Percentiles rank a stretch among this genome's conserved stretches.
Evolutionary conservation across 2,888 invertebrate genomes (phyloP).

Genomic region (Lasioglossum zephyrum): DNA sequence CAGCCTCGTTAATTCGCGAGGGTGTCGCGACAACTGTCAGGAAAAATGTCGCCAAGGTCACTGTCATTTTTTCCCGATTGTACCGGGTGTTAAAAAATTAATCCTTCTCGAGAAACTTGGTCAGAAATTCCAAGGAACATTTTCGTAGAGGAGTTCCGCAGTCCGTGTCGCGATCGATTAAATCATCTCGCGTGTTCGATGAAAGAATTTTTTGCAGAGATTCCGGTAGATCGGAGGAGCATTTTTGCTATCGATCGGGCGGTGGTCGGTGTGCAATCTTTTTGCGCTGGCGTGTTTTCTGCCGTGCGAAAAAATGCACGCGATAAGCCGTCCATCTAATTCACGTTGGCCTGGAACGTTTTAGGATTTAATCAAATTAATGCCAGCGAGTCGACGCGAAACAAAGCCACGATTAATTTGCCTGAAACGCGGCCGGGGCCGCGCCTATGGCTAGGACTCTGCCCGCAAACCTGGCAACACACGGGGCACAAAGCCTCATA

Average conservation of each 20-base stretch:
- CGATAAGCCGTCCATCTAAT: constrained; percentile 43
- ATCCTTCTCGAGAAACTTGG: no score
- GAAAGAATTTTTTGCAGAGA: no score
- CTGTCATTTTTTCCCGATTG: not conserved
- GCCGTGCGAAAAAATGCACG: constrained; percentile 1
- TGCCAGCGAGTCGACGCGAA: constrained; percentile 11
- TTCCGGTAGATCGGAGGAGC: not conserved
- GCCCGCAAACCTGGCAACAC: constrained; percentile 39
- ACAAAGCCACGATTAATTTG: constrained; percentile 40
- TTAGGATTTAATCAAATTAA: constrained; percentile 50
- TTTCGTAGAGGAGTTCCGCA: not conserved
- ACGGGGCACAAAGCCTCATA: constrained; percentile 41
- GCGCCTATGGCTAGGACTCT: constrained; percentile 35
- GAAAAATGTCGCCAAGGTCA: not conserved
- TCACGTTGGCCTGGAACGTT: constrained; percentile 25
- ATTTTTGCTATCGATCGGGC: not conserved
- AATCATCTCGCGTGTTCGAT: not conserved
- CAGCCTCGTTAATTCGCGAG: not conserved
- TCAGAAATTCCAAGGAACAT: not conserved
- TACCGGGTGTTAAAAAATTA: not conserved
- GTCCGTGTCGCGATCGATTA: not conserved
- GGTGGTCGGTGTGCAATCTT: not conserved
- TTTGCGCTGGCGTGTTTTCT: not conserved
- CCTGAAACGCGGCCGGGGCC: constrained; percentile 34
- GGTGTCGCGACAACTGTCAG: not conserved